Evolutionary conservation across 1,140 invertebrate species (phyloP), one percentile per base, ranked within the genome.

Genomic region (Acyrthosiphon pisum): DNA sequence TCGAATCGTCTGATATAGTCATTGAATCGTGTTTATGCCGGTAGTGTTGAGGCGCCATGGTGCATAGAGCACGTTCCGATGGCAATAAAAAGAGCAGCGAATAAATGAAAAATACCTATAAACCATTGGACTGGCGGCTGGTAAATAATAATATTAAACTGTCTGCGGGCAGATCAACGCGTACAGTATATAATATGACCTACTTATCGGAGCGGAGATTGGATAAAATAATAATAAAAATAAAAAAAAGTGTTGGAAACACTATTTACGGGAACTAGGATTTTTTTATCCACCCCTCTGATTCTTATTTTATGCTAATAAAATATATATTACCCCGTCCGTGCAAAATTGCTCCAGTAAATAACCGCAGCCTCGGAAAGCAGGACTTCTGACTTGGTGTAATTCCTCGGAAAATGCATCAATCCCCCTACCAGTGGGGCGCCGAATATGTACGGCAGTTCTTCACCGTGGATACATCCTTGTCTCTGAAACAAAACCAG

Each of bases 291-390:
- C 23, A 44, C 37, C 37, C 30, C 22, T 87, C 86, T 35, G 50
- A 87, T 48, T 37, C 20, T 53, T 89, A 92, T 60, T 44, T 93
- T 93, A 93, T 89, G 84, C 84, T 60, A 93, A 93, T 89, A 48
- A 94, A 94, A 94, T 94, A 48, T 48, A 48, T 87, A 93, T 97
- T 96, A 99, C 99, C 99, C 99, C n/a, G 97, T 98, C 95, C 98
- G 98, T 26, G 98, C 98, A 95, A 99, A 99, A 96, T 99, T 99
- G n/a, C 98, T 97, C 96, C 99, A 97, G 95, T 99, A 99, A 48
- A 97, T 97, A 96, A 99, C 99, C 89, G 99, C 97, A 93, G 97
- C 97, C 95, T 99, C 98, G 2, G 98, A 97, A 14, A 99, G 96
- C 90, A 97, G 96, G 91, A 97, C 96, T 96, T 99, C 99, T 37